These are phyloP conservation scores for Plectropomus leopardus DNA, from an alignment of 2,113 vertebrate species.

Conservation along the genomic window DNA sequence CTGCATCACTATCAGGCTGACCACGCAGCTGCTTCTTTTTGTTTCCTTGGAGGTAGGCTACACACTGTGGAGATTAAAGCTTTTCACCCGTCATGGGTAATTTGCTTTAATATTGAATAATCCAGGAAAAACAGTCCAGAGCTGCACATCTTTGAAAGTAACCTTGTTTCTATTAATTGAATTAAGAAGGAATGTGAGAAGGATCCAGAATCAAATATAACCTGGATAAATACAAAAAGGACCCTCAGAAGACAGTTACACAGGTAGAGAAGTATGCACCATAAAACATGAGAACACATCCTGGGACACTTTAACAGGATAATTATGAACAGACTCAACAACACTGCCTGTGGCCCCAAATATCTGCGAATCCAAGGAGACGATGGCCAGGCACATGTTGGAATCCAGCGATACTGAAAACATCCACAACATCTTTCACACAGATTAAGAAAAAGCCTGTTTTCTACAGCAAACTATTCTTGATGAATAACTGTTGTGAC, in stretches of 20 bases:
- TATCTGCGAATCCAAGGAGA: slow-evolving; percentile 54
- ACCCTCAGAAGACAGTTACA: slow-evolving; percentile 69
- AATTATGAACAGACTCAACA: slow-evolving; percentile 80
- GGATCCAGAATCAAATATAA: slow-evolving; percentile 13
- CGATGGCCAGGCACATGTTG: slow-evolving; percentile 39
- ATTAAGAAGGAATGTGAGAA: slow-evolving; percentile 16
- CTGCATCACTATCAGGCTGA: neutral
- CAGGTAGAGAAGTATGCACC: slow-evolving; percentile 77
- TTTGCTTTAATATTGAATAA: neutral
- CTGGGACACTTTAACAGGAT: slow-evolving; percentile 74
- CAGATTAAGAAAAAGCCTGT: neutral
- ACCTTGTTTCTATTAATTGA: slow-evolving; percentile 4
- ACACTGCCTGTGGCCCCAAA: slow-evolving; percentile 57
- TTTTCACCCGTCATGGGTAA: neutral
- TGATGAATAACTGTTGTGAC: slow-evolving; percentile 13
- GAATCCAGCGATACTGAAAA: slow-evolving; percentile 35
- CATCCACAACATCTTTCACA: slow-evolving; percentile 10
- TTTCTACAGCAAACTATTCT: neutral
- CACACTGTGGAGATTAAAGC: neutral
- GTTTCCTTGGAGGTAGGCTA: neutral
- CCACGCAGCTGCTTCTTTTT: neutral
- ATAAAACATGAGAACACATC: slow-evolving; percentile 80
- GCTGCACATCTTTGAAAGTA: neutral
- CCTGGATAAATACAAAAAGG: slow-evolving; percentile 17
- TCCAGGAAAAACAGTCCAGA: neutral